These are phyloP conservation scores for Arge pagana DNA, from an alignment of 2,888 invertebrate species.

Conservation along the genomic window DNA sequence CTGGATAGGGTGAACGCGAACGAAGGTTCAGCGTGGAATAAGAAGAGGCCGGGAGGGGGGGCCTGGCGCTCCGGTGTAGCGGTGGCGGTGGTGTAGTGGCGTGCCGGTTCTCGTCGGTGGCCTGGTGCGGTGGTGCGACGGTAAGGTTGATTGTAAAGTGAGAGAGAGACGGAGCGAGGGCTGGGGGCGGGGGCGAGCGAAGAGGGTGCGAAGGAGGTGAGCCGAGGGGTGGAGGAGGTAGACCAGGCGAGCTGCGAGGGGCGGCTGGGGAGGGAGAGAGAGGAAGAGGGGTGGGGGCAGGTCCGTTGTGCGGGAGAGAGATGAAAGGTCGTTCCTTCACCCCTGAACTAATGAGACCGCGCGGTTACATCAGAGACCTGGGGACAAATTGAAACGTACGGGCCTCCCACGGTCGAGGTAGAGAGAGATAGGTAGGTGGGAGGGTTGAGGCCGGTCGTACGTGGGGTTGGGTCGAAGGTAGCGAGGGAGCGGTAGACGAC, in stretches of 20 bases:
- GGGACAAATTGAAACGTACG: constrained; percentile 57
- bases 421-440: too few relatives aligned
- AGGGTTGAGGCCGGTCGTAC: too few relatives aligned
- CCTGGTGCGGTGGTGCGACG: constrained; percentile 41
- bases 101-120: constrained; percentile 30
- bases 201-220: neutral
- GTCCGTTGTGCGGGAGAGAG: constrained; percentile 31
- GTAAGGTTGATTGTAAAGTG: constrained; percentile 52
- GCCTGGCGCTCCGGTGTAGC: constrained; percentile 1
- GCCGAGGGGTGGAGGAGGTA: too few relatives aligned
- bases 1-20: neutral
- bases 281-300: constrained; percentile 23
- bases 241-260: constrained; percentile 45
- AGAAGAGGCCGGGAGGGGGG: constrained; percentile 1
- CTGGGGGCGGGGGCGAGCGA: constrained; percentile 23
- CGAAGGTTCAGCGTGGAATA: constrained; percentile 5
- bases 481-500: constrained; percentile 11
- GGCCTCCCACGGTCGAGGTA: constrained; percentile 36
- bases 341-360: constrained; percentile 54
- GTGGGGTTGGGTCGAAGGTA: constrained; percentile 7
- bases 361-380: constrained; percentile 55
- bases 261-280: constrained; percentile 42
- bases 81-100: constrained; percentile 12
- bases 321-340: constrained; percentile 38
- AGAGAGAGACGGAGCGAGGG: constrained; percentile 30